Evolutionary conservation across 2,888 invertebrate species (phyloP).

Genomic region (Penaeus monodon): DNA sequence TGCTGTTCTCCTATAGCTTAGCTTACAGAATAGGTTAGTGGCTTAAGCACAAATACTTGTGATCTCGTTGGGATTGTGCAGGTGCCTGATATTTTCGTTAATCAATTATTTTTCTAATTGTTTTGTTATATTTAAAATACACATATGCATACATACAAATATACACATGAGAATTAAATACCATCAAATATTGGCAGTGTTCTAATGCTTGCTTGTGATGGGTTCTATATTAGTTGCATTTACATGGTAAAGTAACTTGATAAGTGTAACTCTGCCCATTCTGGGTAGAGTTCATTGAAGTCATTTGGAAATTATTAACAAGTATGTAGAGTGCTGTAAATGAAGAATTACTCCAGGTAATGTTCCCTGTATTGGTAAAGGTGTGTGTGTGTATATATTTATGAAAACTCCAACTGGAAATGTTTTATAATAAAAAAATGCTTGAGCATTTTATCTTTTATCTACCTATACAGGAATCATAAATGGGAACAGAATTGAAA

Average conservation of each 20-base stretch:
- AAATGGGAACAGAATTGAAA: no score
- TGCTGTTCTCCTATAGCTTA: no score
- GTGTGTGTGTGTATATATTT: background rate
- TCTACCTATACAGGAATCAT: background rate
- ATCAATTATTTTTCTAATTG: background rate
- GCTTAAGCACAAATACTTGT: conserved; percentile 32
- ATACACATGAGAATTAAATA: background rate
- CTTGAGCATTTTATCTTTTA: background rate
- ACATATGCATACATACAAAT: conserved; percentile 1
- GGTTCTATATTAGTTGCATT: no score
- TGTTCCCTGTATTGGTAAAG: conserved; percentile 24
- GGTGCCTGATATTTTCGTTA: no score
- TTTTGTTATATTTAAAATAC: conserved; percentile 1
- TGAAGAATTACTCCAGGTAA: conserved; percentile 3
- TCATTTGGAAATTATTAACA: conserved; percentile 5
- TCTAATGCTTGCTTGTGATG: no score
- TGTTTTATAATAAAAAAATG: conserved; percentile 37
- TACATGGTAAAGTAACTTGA: no score
- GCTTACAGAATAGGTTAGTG: background rate
- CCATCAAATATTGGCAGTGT: no score
- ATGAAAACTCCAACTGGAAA: conserved; percentile 21
- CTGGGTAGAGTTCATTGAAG: conserved; percentile 21
- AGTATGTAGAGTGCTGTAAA: conserved; percentile 9
- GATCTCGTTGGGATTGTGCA: conserved; percentile 5
- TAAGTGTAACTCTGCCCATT: no score